Percentiles rank a stretch among this genome's conserved stretches.
phyloP scores from a whole-genome alignment of 2,888 invertebrate species.

The Danaus chrysippus region DNA sequence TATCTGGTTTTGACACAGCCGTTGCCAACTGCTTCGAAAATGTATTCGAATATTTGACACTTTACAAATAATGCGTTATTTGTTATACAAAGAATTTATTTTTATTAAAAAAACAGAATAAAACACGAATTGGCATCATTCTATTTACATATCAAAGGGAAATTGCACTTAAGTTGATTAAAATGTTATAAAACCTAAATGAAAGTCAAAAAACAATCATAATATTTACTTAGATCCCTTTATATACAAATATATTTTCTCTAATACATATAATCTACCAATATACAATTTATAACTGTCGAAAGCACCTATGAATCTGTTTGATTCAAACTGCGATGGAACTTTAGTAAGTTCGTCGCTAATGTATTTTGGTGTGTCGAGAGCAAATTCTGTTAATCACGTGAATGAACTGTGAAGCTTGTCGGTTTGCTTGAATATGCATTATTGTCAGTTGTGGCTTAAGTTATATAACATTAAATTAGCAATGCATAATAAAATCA shows the following conservation, averaged over 20 bases:
- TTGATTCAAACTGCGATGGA: constrained; percentile 30
- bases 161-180: no score
- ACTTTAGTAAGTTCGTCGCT: constrained; percentile 28
- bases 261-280: neutral
- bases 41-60: constrained; percentile 3
- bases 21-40: constrained; percentile 5
- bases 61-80: neutral
- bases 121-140: no score
- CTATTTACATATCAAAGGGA: no score
- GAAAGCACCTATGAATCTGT: constrained; percentile 21
- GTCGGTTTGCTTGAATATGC: constrained; percentile 25
- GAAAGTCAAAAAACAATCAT: no score
- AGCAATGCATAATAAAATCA: neutral
- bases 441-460: constrained; percentile 9
- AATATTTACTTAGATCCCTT: no score
- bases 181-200: no score
- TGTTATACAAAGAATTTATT: neutral
- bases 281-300: constrained; percentile 10
- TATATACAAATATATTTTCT: neutral
- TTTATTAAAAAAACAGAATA: no score
- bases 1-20: constrained; percentile 25
- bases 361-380: constrained; percentile 32
- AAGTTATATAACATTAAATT: neutral
- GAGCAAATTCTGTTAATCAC: constrained; percentile 32
- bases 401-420: constrained; percentile 27